Base-by-base conservation (phyloP, 2,888 invertebrate species). In the Apeira syringaria region DNA sequence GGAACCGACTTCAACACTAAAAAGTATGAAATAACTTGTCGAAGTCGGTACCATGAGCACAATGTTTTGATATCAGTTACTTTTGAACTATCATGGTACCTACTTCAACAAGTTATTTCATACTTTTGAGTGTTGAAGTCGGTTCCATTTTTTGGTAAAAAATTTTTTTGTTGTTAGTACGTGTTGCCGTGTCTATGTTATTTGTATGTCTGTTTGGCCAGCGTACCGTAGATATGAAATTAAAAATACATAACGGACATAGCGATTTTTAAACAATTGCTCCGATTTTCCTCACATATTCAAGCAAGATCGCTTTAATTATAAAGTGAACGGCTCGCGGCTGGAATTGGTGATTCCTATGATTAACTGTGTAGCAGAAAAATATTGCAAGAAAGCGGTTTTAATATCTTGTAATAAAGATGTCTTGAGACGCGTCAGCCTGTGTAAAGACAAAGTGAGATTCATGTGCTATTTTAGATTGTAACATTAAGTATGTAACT, bases 251-350 rank as follows among this genome's bases (percentile, higher is more conserved):
- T 80, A 79, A 79, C 80, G 77, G 80, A 64, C 54, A 4, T 61
- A 61, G 67, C 66, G 73, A 72, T 76, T 75, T 74, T 66, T 68
- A 72, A 74, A 76, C 78, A 77, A 80, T 80, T 76, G 78, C 72
- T 36, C 43, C 15, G 32, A 43, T 36, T 30, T 43, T 37, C 70
- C 62, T 72, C 60, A 56, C 66, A 72, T 73, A 80, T 79, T 75
- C 75, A 77, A 74, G 64, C 74, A 72, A 74, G 60, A 69, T 64
- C 50, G 77, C 62, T 69, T 71, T 75, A 74, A 77, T 80, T 76
- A 35, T 34, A 15, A 25, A 20, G 15, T 10, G 5, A 10, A 56
- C 51, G 48, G 41, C 36, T 24, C 11, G 15, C 22, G 1, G 9
- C 22, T n/a, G n/a, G n/a, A n/a, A n/a, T n/a, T 40, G 28, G 20